A percentile compares a stretch with the other conserved stretches of the same genome.
Conservation (phyloP, 92 coral and sea anemone genomes). For the Porites divaricata region DNA sequence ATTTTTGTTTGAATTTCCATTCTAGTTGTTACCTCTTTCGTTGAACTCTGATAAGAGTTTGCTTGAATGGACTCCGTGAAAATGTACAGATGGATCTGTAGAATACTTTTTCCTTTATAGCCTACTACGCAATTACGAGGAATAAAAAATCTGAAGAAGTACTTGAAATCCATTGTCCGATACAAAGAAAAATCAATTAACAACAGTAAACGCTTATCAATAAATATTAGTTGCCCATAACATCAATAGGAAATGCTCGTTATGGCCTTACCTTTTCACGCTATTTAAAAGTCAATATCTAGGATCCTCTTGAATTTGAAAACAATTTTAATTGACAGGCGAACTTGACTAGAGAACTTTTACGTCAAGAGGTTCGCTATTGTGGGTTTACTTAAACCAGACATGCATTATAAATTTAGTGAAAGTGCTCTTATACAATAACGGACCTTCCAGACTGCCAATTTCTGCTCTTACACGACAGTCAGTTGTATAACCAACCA, state of each 20-base stretch:
- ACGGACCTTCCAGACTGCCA: neutral
- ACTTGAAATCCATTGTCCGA: slow-evolving; percentile 9
- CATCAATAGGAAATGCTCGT: neutral
- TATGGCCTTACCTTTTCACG: neutral
- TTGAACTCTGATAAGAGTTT: neutral
- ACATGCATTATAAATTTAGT: neutral
- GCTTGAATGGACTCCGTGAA: neutral
- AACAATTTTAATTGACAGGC: neutral
- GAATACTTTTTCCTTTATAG: slow-evolving; percentile 26
- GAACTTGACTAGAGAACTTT: neutral
- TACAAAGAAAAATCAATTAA: neutral
- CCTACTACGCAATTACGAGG: neutral
- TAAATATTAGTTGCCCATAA: neutral
- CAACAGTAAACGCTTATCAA: neutral
- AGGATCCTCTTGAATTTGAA: neutral
- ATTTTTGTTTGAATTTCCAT: neutral
- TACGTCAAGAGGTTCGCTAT: neutral
- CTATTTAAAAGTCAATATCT: neutral
- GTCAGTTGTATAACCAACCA: no score
- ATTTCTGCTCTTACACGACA: no score
- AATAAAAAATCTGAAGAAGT: neutral
- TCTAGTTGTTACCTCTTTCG: neutral
- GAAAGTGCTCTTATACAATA: neutral
- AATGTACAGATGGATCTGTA: neutral
- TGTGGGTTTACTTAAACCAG: neutral